Conservation (phyloP, 2,888 invertebrate genomes). For the Meloe dianella region DNA sequence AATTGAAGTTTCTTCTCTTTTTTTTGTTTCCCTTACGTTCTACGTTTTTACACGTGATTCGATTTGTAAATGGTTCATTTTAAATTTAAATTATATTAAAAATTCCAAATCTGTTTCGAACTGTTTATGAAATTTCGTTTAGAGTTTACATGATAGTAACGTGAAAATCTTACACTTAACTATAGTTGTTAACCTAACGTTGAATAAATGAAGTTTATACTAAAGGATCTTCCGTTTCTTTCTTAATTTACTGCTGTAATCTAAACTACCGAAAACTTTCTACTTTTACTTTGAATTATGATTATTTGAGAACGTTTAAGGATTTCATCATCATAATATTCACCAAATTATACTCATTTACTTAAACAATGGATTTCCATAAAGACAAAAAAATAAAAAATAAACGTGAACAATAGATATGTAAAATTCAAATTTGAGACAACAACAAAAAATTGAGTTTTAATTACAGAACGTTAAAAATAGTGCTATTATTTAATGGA, state of each 20-base stretch:
- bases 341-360: neutral
- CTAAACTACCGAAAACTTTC: slow-evolving; percentile 24
- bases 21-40: neutral
- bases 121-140: slow-evolving; percentile 12
- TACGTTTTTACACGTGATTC: slow-evolving; percentile 17
- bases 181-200: neutral
- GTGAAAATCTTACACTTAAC: slow-evolving; percentile 22
- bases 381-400: neutral
- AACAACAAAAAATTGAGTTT: neutral
- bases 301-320: slow-evolving; percentile 28
- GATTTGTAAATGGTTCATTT: slow-evolving; percentile 13
- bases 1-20: neutral
- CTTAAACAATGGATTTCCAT: neutral
- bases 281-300: slow-evolving; percentile 24
- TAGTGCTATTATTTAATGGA: slow-evolving; percentile 7
- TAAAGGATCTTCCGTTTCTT: slow-evolving; percentile 26
- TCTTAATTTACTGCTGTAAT: slow-evolving; percentile 32
- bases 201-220: neutral
- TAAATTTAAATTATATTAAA: slow-evolving; percentile 15
- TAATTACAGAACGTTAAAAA: slow-evolving; percentile 12
- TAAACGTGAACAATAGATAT: neutral
- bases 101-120: neutral
- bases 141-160: slow-evolving; percentile 19
- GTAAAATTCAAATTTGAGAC: neutral
- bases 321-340: slow-evolving; percentile 21